A percentile compares a stretch with the other conserved stretches of the same genome.
phyloP scores from a whole-genome alignment of 2,113 vertebrate species.

The Crypturellus undulatus region DNA sequence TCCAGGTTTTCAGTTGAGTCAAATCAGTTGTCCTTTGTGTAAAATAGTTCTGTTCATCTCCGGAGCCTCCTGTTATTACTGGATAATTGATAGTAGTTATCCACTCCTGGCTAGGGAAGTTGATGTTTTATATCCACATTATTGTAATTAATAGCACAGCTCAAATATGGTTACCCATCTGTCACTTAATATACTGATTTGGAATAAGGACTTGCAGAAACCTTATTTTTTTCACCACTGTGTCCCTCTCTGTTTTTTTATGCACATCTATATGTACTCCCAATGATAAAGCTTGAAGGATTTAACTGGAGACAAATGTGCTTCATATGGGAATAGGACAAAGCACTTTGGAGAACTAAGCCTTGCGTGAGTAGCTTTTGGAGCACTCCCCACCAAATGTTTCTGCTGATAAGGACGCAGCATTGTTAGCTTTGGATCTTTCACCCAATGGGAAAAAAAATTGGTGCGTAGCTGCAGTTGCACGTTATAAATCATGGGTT shows the following conservation, averaged over 20 bases:
- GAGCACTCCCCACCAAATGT: not conserved
- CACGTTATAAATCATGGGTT: not conserved
- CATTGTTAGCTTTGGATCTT: not conserved
- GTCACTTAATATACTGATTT: fast-evolving
- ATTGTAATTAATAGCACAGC: not conserved
- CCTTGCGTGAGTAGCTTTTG: not conserved
- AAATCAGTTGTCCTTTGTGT: not conserved
- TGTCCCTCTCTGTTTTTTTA: not conserved
- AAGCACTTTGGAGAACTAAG: not conserved
- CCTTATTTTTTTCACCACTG: not conserved
- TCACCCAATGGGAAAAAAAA: not conserved
- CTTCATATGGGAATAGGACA: not conserved
- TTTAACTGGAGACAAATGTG: not conserved
- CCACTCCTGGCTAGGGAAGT: not conserved
- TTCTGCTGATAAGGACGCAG: not conserved
- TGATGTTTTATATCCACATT: not conserved
- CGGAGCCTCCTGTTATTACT: not conserved
- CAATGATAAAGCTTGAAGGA: not conserved
- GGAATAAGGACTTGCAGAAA: not conserved
- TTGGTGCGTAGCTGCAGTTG: not conserved
- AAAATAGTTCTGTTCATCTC: not conserved
- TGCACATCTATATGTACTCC: not conserved
- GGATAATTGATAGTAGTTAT: not conserved
- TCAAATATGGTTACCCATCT: not conserved
- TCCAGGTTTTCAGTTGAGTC: not conserved